Percentiles rank a stretch among this genome's conserved stretches.
Conservation (phyloP, 2,113 vertebrate genomes). For the Calidris pygmaea region DNA sequence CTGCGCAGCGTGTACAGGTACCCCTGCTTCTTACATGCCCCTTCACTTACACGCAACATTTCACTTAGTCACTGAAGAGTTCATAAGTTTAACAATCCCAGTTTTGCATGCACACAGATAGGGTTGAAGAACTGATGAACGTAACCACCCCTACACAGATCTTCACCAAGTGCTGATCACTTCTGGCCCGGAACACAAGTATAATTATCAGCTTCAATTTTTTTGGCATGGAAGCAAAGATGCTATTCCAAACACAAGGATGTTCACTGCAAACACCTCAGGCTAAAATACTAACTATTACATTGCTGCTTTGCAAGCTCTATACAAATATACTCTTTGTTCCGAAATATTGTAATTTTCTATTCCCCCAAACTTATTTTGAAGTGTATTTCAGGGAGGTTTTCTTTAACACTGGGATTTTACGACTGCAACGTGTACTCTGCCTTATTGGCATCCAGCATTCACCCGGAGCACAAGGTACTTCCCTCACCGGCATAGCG, state of each 20-base stretch:
- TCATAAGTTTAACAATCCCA: background rate
- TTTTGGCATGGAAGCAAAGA: background rate
- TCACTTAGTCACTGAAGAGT: background rate
- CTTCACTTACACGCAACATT: background rate
- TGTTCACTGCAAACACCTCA: background rate
- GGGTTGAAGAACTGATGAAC: background rate
- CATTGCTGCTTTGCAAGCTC: background rate
- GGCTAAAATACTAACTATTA: background rate
- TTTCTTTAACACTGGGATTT: background rate
- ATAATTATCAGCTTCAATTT: background rate
- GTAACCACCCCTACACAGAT: background rate
- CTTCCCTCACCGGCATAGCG: conserved; percentile 88
- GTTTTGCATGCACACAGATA: background rate
- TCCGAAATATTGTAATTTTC: background rate
- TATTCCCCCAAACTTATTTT: background rate
- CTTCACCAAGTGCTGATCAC: background rate
- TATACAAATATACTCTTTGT: background rate
- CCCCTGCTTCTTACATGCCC: background rate
- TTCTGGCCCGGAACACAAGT: background rate
- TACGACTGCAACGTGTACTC: background rate
- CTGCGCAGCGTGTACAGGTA: background rate
- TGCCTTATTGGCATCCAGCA: background rate
- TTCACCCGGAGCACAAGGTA: background rate
- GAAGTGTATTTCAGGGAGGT: background rate
- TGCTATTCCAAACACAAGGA: background rate